phyloP scores from a whole-genome alignment of 2,113 vertebrate species.

The Trichechus manatus region DNA sequence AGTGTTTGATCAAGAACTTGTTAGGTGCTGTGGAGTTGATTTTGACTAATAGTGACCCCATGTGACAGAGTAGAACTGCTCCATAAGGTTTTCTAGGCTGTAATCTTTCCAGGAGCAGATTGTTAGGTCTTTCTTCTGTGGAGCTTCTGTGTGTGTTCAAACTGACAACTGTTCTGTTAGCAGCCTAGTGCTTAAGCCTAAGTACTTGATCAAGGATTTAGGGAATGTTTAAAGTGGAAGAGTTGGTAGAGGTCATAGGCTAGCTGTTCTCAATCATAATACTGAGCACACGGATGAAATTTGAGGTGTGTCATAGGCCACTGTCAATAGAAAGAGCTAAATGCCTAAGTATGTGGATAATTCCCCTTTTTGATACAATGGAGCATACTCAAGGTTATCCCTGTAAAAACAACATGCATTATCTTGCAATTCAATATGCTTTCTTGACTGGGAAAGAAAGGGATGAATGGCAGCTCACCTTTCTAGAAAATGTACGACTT shows the following conservation, averaged over 20 bases:
- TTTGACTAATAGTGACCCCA: background rate
- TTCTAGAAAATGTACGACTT: background rate
- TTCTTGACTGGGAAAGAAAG: background rate
- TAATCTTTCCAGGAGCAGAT: background rate
- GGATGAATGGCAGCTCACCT: background rate
- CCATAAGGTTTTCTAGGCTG: background rate
- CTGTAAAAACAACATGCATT: background rate
- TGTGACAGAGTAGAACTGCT: background rate
- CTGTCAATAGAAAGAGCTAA: background rate
- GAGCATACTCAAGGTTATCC: background rate
- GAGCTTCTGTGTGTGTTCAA: background rate
- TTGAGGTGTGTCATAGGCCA: background rate
- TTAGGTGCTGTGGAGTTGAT: background rate
- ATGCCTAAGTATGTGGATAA: background rate
- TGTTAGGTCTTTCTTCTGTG: background rate
- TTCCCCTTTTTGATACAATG: slow-evolving; percentile 3
- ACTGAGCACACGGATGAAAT: background rate
- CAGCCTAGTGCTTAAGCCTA: background rate
- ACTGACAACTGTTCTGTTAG: background rate
- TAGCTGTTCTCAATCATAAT: background rate
- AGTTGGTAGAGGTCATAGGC: background rate
- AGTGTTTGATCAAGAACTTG: background rate
- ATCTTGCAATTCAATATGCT: background rate
- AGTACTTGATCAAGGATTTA: background rate
- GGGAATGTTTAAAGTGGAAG: background rate